Evolutionary conservation across 1,140 invertebrate genomes (phyloP), one percentile per base, ranked within the genome.

Genomic region (Myzus persicae): DNA sequence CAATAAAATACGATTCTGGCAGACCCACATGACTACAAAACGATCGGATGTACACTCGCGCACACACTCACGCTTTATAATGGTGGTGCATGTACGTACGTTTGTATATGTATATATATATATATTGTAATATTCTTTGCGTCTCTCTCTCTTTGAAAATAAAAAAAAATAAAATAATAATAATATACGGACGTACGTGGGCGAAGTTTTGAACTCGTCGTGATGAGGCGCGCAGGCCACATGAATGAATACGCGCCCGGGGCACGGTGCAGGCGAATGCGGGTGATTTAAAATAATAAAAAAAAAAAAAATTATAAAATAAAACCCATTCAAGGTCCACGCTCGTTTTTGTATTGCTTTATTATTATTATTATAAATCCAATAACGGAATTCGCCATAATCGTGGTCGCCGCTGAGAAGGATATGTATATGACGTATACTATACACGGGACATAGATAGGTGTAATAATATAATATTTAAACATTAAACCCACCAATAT

Each of bases 1-100:
- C 89, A 90, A 90, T 90, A 90, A 90, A 90, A 90, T 90, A 90
- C 89, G 89, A 90, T 90, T 90, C 89, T 44, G 89, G 89, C 54
- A 90, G 89, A 90, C 89, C 89, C 89, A 90, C 89, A 90, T 67
- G 89, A 90, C 89, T 90, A 90, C 89, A 90, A 67, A 90, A 90
- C 89, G 89, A 90, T 90, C 89, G 51, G 89, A 90, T 90, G 89
- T 90, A 67, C 8, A 24, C 11, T 11, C 89, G 20, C 51, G n/a
- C 89, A n/a, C 89, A 22, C 38, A 42, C 38, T 1, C 36, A 36
- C n/a, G 6, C 46, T 90, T 90, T 67, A 67, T 44, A 67, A 90
- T 90, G 87, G 87, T 90, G 87, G 87, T 89, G 22, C 26, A 84
- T 44, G 82, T 38, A 20, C 26, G 44, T 46, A 14, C n/a, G 31